Evolutionary conservation across 2,888 invertebrate genomes (phyloP), one percentile per base, ranked within the genome.

Genomic region (Lathronympha strigana): DNA sequence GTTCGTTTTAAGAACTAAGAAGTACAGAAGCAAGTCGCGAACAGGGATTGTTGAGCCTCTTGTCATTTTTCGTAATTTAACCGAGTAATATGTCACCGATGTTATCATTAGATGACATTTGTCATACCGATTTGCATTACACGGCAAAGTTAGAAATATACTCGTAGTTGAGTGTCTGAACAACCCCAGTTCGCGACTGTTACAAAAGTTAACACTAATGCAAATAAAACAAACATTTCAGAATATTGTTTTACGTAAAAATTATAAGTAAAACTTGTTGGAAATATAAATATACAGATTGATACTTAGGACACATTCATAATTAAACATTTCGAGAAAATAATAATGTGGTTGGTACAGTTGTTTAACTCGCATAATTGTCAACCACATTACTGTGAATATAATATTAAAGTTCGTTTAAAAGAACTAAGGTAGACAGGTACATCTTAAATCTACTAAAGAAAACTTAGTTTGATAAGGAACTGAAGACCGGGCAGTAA

Each of bases 391-490:
- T 33, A 13, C 33, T 13, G 33, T 33, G 2, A 33, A 33, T 13
- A 33, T n/a, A n/a, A n/a, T n/a, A n/a, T n/a, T n/a, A n/a, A 13
- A 0, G 33, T 4, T 13, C 13, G 33, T 33, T 15, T 38, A 38
- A 38, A 38, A 1, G 15, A 5, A 38, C 38, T 38, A 6, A 38
- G 38, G n/a, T 15, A 15, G 38, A 38, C 17, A 50, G 17, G 17
- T 38, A 40, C 25, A 31, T 21, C 38, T 51, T 50, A 53, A 43
- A 51, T 51, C 58, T 58, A 43, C 51, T 43, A 21, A 53, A 43
- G 61, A 31, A 31, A 33, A 69, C 76, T 75, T 78, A 76, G 75
- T 72, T 72, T 70, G 69, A 71, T 9, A 36, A 64, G 63, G 63
- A 64, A 64, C 63, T 64, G 51, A 63, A 63, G 51, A 58, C 57